phyloP scores from a whole-genome alignment of 2,113 vertebrate species.

The Odobenus rosmarus region DNA sequence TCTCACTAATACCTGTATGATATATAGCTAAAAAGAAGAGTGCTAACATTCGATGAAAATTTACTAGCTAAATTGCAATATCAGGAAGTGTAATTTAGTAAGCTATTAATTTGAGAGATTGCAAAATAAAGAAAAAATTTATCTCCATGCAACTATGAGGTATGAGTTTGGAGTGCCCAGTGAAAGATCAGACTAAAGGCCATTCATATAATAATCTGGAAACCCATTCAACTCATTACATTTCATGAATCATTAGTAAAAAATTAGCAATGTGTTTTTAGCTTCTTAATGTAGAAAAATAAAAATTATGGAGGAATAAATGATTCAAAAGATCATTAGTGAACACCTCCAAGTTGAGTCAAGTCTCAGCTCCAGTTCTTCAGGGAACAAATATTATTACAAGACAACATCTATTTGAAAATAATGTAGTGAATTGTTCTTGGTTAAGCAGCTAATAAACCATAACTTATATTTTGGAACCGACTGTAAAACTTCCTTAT shows the following conservation, averaged over 20 bases:
- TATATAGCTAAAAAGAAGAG: neutral
- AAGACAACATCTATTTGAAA: neutral
- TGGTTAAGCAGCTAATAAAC: neutral
- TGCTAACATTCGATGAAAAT: neutral
- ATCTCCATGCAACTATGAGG: neutral
- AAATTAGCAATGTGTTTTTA: conserved; percentile 41
- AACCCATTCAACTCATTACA: conserved; percentile 4
- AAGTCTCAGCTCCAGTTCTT: conserved; percentile 29
- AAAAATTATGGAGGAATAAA: conserved; percentile 29
- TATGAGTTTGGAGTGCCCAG: conserved; percentile 16
- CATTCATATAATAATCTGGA: conserved; percentile 23
- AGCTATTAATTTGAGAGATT: neutral
- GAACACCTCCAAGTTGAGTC: conserved; percentile 34
- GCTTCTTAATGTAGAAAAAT: conserved; percentile 45
- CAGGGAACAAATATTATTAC: conserved; percentile 13
- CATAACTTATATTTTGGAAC: neutral
- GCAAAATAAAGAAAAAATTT: neutral
- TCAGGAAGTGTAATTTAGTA: neutral
- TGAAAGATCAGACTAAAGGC: conserved; percentile 48
- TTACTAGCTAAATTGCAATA: neutral
- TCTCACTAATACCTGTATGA: neutral
- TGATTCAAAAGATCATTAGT: conserved; percentile 50
- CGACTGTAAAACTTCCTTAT: neutral
- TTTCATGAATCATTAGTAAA: conserved; percentile 60
- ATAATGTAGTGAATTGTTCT: conserved; percentile 20